phyloP scores from a whole-genome alignment of 2,888 invertebrate species.

The Lithophane socia region DNA sequence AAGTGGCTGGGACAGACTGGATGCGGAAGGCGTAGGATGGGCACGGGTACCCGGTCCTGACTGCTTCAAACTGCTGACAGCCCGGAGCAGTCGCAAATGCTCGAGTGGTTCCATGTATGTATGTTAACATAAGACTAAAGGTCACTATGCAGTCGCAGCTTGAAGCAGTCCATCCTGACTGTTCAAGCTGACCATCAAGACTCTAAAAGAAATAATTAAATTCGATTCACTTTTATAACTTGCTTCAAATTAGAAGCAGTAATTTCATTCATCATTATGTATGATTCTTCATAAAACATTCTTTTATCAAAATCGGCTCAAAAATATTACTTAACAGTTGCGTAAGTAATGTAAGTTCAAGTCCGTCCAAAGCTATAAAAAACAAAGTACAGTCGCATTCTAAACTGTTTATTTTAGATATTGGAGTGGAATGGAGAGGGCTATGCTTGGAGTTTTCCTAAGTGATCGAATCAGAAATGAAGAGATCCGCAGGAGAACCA shows the following conservation, averaged over 20 bases:
- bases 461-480: no score
- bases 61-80: no score
- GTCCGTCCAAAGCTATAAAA: slow-evolving; percentile 52
- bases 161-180: no score
- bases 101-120: no score
- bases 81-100: no score
- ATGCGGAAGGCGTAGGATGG: neutral
- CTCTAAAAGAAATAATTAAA: neutral
- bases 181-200: no score
- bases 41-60: no score
- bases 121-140: no score
- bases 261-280: slow-evolving; percentile 13
- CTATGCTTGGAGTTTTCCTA: no score
- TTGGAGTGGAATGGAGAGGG: no score
- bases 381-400: slow-evolving; percentile 50
- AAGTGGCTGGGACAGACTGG: neutral
- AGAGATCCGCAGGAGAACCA: no score
- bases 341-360: slow-evolving; percentile 42
- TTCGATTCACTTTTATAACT: slow-evolving; percentile 2
- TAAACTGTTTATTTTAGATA: slow-evolving; percentile 18
- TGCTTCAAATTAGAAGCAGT: slow-evolving; percentile 10
- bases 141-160: no score
- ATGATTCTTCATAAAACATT: slow-evolving; percentile 33
- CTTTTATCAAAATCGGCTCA: slow-evolving; percentile 25
- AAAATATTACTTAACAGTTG: slow-evolving; percentile 31